A percentile compares a stretch with the other conserved stretches of the same genome.
phyloP scores from a whole-genome alignment of 2,113 vertebrate species.

The Nestor notabilis region DNA sequence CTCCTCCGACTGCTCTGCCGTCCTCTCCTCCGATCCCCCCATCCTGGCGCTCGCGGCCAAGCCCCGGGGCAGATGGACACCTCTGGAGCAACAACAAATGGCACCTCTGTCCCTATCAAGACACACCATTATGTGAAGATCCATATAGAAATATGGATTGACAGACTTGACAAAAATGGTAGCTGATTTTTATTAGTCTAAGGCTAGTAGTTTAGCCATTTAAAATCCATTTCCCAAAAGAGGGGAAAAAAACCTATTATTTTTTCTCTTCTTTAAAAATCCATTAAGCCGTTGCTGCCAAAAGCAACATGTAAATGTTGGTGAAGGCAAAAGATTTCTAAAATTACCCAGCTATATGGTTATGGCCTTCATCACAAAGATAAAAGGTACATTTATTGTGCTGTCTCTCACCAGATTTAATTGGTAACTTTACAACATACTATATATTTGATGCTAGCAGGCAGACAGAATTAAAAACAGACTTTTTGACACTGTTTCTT shows the following conservation, averaged over 20 bases:
- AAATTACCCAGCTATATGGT: constrained; percentile 76
- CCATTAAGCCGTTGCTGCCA: constrained; percentile 77
- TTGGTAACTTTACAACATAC: constrained; percentile 79
- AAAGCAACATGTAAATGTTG: constrained; percentile 79
- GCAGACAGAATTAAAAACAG: constrained; percentile 82
- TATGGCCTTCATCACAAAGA: constrained; percentile 79
- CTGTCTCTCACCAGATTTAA: constrained; percentile 81
- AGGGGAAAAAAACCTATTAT: constrained; percentile 76
- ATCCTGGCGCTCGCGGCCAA: background rate
- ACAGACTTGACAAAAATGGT: constrained; percentile 75
- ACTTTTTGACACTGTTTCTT: constrained; percentile 72
- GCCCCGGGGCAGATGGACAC: constrained; percentile 2
- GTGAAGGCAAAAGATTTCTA: constrained; percentile 81
- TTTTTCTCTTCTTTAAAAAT: constrained; percentile 81
- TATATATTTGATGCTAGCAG: constrained; percentile 80
- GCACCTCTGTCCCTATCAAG: constrained; percentile 65
- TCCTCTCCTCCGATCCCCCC: background rate
- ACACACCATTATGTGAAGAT: constrained; percentile 70
- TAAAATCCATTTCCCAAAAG: constrained; percentile 82
- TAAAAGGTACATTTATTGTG: constrained; percentile 85
- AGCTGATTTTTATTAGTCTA: constrained; percentile 80
- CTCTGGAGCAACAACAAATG: constrained; percentile 48
- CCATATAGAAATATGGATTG: constrained; percentile 75
- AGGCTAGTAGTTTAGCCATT: constrained; percentile 85
- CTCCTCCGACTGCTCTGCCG: background rate